phyloP scores from a whole-genome alignment of 2,113 vertebrate genomes.

The Alouatta palliata region DNA sequence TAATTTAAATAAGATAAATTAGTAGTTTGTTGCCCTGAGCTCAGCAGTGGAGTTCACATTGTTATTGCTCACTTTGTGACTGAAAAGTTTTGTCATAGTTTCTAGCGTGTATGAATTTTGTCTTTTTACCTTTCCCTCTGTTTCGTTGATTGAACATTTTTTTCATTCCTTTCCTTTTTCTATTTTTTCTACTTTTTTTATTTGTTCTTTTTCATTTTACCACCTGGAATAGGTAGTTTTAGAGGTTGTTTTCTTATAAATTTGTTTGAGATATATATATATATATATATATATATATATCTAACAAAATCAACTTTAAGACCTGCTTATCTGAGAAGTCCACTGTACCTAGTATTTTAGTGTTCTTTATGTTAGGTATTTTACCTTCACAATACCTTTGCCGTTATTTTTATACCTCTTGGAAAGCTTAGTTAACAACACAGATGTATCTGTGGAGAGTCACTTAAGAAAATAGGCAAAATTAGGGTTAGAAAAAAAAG shows the following conservation, averaged over 20 bases:
- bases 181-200: not conserved
- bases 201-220: not conserved
- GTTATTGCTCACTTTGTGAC: not conserved
- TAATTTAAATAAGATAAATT: not conserved
- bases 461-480: constrained; percentile 10
- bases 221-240: not conserved
- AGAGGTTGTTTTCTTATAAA: not conserved
- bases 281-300: too few species aligned
- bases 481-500: constrained; percentile 11
- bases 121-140: not conserved
- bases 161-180: not conserved
- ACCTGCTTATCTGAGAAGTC: not conserved
- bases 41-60: not conserved
- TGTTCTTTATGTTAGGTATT: constrained; percentile 3
- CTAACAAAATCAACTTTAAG: not conserved
- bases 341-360: not conserved
- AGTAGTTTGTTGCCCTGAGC: not conserved
- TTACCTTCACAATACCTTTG: not conserved
- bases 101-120: not conserved
- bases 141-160: not conserved
- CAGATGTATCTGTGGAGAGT: not conserved
- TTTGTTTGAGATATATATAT: not conserved
- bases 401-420: not conserved
- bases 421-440: not conserved
- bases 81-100: not conserved